These are phyloP conservation scores for Hydrochoerus hydrochaeris DNA, from an alignment of 2,113 vertebrate species.

Conservation along the genomic window DNA sequence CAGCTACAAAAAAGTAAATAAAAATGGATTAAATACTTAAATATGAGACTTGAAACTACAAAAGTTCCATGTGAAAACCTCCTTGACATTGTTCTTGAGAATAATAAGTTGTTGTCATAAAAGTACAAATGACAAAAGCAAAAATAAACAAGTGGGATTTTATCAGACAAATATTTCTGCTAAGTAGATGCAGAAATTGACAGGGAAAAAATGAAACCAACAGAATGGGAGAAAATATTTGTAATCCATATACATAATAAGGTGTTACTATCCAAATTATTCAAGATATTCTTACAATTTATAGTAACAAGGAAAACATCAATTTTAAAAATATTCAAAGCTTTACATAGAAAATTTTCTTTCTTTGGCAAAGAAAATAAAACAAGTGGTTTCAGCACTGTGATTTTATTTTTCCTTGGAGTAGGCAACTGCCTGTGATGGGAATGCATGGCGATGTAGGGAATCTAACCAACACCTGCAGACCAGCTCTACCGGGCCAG, in stretches of 20 bases:
- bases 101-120: neutral
- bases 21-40: neutral
- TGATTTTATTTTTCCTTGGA: neutral
- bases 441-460: rapidly evolving
- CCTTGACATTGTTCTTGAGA: neutral
- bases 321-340: neutral
- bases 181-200: neutral
- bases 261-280: neutral
- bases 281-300: neutral
- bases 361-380: neutral
- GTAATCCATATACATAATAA: neutral
- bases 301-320: neutral
- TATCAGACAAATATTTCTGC: neutral
- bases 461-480: neutral
- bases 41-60: neutral
- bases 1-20: neutral
- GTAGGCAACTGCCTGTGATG: neutral
- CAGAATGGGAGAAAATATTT: neutral
- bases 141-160: neutral
- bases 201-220: neutral
- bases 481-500: neutral
- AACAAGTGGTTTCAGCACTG: neutral
- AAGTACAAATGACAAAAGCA: neutral
- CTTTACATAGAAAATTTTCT: neutral
- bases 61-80: neutral